A percentile compares a stretch with the other conserved stretches of the same genome.
phyloP scores from a whole-genome alignment of 2,888 invertebrate genomes.

The Tinea trinotella region DNA sequence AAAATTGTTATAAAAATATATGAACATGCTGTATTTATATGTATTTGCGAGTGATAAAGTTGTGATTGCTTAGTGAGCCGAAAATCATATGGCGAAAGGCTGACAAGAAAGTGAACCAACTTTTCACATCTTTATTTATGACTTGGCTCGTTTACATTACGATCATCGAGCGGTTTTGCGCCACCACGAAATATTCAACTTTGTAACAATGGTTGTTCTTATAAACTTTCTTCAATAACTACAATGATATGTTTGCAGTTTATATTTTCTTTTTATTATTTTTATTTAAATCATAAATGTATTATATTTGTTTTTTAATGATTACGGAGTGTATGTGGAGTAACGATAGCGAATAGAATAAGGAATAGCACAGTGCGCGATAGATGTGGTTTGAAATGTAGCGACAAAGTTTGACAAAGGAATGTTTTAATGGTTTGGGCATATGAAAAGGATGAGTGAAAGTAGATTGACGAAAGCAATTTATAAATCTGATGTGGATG shows the following conservation, averaged over 20 bases:
- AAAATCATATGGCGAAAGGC: slow-evolving; percentile 41
- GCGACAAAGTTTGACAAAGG: no score
- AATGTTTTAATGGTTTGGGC: no score
- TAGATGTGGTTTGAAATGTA: no score
- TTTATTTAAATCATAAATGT: not conserved
- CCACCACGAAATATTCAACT: slow-evolving; percentile 1
- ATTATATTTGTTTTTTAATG: not conserved
- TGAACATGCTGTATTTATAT: not conserved
- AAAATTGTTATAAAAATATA: no score
- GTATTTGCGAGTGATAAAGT: slow-evolving; percentile 30
- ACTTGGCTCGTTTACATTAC: slow-evolving; percentile 41
- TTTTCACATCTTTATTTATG: slow-evolving; percentile 55
- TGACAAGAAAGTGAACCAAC: slow-evolving; percentile 24
- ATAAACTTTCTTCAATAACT: not conserved
- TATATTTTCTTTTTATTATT: not conserved
- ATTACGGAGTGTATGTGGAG: no score
- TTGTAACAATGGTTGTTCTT: slow-evolving; percentile 3
- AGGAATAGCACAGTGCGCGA: no score
- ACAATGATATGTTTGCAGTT: not conserved
- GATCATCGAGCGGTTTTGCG: slow-evolving; percentile 35
- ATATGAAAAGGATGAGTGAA: no score
- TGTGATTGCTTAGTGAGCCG: slow-evolving; percentile 51
- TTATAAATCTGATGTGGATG: no score
- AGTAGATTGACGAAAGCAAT: no score
- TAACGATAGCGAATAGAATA: no score